Evolutionary conservation across 1,140 invertebrate genomes (phyloP).

Genomic region (Popillia japonica): DNA sequence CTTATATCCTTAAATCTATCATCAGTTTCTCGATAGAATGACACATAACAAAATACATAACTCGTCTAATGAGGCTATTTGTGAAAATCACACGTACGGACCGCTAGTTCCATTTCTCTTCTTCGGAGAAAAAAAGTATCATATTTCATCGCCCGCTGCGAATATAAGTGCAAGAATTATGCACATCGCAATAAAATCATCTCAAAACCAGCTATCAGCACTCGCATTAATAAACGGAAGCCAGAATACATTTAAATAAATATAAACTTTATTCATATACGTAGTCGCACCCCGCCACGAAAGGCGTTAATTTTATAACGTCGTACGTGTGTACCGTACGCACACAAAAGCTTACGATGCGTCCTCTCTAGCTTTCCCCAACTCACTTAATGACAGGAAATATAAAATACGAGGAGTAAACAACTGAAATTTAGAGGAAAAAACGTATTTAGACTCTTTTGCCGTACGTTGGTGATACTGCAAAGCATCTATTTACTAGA

Average conservation of each 20-base stretch:
- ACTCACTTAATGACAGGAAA: constrained; percentile 25
- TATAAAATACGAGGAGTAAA: constrained; percentile 34
- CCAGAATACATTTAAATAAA: constrained; percentile 27
- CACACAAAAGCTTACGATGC: constrained; percentile 1
- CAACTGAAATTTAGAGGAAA: constrained; percentile 29
- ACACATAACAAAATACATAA: not conserved
- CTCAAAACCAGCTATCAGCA: constrained; percentile 9
- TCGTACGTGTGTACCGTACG: not conserved
- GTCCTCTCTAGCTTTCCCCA: constrained; percentile 19
- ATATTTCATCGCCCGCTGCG: constrained; percentile 16
- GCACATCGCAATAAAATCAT: constrained; percentile 12
- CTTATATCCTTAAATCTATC: constrained; percentile 10
- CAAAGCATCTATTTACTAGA: constrained; percentile 26
- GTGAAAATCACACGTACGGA: constrained; percentile 17
- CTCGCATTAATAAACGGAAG: constrained; percentile 29
- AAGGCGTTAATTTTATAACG: constrained; percentile 10
- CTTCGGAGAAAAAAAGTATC: not conserved
- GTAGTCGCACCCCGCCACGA: constrained; percentile 1
- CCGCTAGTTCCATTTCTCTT: constrained; percentile 9
- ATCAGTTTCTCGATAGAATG: not conserved
- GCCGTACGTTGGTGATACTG: not conserved
- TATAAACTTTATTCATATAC: constrained; percentile 20
- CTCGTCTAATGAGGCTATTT: constrained; percentile 9
- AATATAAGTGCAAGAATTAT: constrained; percentile 22
- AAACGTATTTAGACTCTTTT: constrained; percentile 16